Base-by-base conservation (phyloP, 1,140 invertebrate genomes). In the Sipha flava region DNA sequence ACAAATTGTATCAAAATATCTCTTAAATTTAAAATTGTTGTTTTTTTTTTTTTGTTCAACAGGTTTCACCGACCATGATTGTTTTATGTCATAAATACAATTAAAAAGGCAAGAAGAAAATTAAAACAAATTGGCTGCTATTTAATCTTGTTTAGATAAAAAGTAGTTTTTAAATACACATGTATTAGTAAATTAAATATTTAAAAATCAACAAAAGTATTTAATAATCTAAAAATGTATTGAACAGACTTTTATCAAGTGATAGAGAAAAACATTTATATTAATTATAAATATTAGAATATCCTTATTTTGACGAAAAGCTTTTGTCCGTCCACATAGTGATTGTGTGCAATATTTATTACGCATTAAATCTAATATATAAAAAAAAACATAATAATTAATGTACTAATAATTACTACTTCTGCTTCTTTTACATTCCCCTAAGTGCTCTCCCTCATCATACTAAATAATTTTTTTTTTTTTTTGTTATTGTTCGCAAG, bases 301-400 rank as follows among this genome's bases (percentile, higher is more conserved):
- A 59, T 77, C 12, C 72, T 26, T 59, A 77, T 77, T 26, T 75
- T 57, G 34, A 77, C 52, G 14, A 57, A 40, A 57, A 59, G 73
- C 49, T 77, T 77, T 31, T 77, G 52, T 77, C 73, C 73, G 73
- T 77, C 73, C 73, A 77, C 49, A 77, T 57, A 57, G 40, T 47
- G 31, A 77, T 77, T 77, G 16, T 77, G 73, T 77, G 73, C 73
- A 77, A 77, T 77, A 77, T 77, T 52, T 52, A 75, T 23, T 75
- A 75, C 26, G 70, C 70, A 75, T 54, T 75, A 75, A 75, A 52
- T 75, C 6, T 14, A 49, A 72, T 31, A 43, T 66, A 43, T 66
- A 70, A 26, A 37, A 52, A 21, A 18, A 52, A n/a, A 49, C 7
- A 21, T 49, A 49, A 2, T 23, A 52, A 68, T 43, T 43, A 40